A percentile compares a stretch with the other conserved stretches of the same genome.
These are phyloP conservation scores for Cantharis flavilabris DNA, from an alignment of 2,888 invertebrate species.

Conservation along the genomic window DNA sequence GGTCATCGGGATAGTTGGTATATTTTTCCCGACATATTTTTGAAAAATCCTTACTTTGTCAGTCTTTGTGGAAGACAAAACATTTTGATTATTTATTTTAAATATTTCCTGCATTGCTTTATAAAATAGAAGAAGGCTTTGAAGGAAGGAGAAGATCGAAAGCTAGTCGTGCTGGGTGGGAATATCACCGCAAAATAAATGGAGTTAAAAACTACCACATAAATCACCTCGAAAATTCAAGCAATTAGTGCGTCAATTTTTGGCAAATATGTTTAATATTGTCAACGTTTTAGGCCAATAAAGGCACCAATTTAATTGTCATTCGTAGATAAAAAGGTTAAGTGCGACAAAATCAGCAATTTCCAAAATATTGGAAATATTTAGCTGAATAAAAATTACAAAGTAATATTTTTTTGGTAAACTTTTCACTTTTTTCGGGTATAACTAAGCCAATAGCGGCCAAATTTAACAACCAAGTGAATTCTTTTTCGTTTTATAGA, in stretches of 20 bases:
- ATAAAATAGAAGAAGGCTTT: not conserved
- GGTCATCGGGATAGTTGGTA: too few species aligned
- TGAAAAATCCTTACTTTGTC: too few species aligned
- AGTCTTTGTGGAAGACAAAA: too few species aligned
- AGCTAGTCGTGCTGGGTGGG: not conserved
- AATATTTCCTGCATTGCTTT: not conserved
- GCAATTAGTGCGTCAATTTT: constrained; percentile 40
- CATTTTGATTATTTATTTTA: too few species aligned
- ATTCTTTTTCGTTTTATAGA: not conserved
- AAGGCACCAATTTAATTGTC: constrained; percentile 37
- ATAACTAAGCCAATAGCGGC: not conserved
- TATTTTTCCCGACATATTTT: too few species aligned
- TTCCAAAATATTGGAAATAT: not conserved
- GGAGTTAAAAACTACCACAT: not conserved
- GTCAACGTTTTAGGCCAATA: constrained; percentile 36
- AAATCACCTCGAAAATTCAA: not conserved
- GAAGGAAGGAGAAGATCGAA: not conserved
- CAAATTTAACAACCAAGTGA: not conserved
- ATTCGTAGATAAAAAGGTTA: not conserved
- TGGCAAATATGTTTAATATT: constrained; percentile 47
- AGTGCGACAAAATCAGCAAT: not conserved
- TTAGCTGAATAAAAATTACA: not conserved
- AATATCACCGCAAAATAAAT: not conserved
- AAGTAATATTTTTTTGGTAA: not conserved
- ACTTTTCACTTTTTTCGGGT: not conserved